Conservation (phyloP, 2,797 vertebrate species). For the Spizella passerina region DNA sequence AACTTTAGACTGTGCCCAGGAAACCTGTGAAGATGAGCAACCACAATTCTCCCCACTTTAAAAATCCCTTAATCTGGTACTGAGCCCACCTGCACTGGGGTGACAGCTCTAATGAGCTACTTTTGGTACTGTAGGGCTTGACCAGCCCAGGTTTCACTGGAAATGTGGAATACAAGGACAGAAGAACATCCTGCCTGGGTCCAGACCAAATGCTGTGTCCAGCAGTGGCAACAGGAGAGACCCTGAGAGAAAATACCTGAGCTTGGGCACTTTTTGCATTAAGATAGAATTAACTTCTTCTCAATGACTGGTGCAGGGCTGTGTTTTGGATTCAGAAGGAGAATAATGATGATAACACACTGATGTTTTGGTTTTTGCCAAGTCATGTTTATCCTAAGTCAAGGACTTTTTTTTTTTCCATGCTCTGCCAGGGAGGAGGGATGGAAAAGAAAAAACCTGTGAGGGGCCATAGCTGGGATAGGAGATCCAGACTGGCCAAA, state of each 20-base stretch:
- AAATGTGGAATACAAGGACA: not conserved
- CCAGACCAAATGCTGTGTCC: not conserved
- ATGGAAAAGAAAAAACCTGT: not conserved
- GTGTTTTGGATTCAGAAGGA: not conserved
- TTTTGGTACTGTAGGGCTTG: not conserved
- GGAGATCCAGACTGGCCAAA: not conserved
- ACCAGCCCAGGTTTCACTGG: not conserved
- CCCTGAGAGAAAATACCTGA: not conserved
- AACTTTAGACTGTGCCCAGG: not conserved
- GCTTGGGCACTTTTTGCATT: not conserved
- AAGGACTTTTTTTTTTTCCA: not conserved
- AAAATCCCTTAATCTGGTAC: not conserved
- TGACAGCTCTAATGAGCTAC: not conserved
- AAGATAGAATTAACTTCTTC: not conserved
- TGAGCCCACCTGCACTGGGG: fast-evolving
- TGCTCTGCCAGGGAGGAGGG: not conserved
- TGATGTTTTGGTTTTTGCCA: not conserved
- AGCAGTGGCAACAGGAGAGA: not conserved
- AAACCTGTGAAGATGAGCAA: not conserved
- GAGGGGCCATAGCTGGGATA: not conserved
- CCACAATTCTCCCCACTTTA: not conserved
- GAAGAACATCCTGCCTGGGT: not conserved
- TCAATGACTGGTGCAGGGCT: not conserved
- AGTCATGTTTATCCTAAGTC: not conserved
- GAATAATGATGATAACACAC: not conserved